Percentiles rank a stretch among this genome's conserved stretches.
phyloP scores from a whole-genome alignment of 2,797 vertebrate genomes.

The Astyanax mexicanus region DNA sequence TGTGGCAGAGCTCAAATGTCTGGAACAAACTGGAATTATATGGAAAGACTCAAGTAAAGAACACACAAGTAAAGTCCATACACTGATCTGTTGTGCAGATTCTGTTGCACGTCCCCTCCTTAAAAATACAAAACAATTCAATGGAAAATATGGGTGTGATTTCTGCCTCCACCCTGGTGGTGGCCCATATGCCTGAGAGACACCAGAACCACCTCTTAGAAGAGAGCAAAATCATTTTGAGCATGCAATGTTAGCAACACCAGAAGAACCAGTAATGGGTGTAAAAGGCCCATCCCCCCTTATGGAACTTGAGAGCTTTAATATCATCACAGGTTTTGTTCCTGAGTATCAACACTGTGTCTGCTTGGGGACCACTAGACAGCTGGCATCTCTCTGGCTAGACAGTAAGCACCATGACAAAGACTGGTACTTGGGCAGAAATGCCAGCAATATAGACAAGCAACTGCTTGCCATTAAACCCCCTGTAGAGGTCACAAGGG shows the following conservation, averaged over 20 bases:
- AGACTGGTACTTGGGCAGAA: slow-evolving; percentile 19
- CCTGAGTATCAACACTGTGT: too few species aligned
- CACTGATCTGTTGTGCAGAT: too few species aligned
- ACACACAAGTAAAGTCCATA: too few species aligned
- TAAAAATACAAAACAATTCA: too few species aligned
- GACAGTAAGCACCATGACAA: slow-evolving; percentile 26
- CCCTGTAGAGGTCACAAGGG: slow-evolving; percentile 39
- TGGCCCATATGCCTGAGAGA: too few species aligned
- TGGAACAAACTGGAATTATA: too few species aligned
- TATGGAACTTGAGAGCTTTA: slow-evolving; percentile 16
- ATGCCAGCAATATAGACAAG: slow-evolving; percentile 7
- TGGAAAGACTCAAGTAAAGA: too few species aligned
- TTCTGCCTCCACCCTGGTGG: too few species aligned
- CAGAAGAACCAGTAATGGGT: slow-evolving; percentile 27
- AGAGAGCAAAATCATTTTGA: slow-evolving; percentile 13
- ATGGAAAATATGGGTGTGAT: too few species aligned
- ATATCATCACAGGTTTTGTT: too few species aligned
- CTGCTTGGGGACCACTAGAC: slow-evolving; percentile 21
- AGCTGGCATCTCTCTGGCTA: slow-evolving; percentile 16
- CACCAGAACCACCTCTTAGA: not conserved
- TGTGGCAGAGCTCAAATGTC: too few species aligned
- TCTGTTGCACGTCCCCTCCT: too few species aligned
- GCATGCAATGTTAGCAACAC: slow-evolving; percentile 37
- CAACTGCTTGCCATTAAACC: slow-evolving; percentile 1
- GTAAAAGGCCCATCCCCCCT: slow-evolving; percentile 31